These are phyloP conservation scores for Drosophila paulistorum DNA, from an alignment of 1,140 invertebrate genomes.

Conservation along the genomic window DNA sequence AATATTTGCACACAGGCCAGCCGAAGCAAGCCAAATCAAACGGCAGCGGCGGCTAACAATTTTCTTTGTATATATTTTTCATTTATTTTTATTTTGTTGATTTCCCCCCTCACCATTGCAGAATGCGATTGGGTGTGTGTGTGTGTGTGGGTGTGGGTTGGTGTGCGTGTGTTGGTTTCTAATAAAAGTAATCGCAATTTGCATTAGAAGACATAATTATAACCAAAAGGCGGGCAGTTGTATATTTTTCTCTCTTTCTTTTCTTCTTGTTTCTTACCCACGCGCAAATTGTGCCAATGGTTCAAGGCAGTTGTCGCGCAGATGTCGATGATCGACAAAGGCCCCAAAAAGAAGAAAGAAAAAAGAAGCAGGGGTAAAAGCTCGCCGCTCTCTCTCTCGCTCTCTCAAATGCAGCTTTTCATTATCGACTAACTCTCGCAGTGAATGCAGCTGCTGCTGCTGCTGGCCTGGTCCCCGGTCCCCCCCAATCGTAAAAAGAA, in stretches of 20 bases:
- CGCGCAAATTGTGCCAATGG: constrained; percentile 71
- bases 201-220: constrained; percentile 23
- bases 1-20: constrained; percentile 66
- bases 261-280: constrained; percentile 34
- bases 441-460: constrained; percentile 31
- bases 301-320: constrained; percentile 59
- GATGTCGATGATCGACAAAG: constrained; percentile 20
- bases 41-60: constrained; percentile 46
- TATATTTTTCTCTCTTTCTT: constrained; percentile 3
- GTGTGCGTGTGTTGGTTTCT: constrained; percentile 27
- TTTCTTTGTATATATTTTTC: constrained; percentile 42
- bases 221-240: neutral
- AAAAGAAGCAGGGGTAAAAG: constrained; percentile 20
- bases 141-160: neutral
- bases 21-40: constrained; percentile 27
- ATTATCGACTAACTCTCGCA: constrained; percentile 22
- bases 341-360: constrained; percentile 11
- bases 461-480: neutral
- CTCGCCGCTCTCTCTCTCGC: neutral
- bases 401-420: constrained; percentile 23
- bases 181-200: constrained; percentile 27
- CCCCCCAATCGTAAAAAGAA: no score
- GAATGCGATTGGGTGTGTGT: neutral
- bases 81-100: constrained; percentile 29
- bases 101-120: constrained; percentile 25